Evolutionary conservation across 2,113 vertebrate genomes (phyloP).

Genomic region (Ochotona curzoniae): DNA sequence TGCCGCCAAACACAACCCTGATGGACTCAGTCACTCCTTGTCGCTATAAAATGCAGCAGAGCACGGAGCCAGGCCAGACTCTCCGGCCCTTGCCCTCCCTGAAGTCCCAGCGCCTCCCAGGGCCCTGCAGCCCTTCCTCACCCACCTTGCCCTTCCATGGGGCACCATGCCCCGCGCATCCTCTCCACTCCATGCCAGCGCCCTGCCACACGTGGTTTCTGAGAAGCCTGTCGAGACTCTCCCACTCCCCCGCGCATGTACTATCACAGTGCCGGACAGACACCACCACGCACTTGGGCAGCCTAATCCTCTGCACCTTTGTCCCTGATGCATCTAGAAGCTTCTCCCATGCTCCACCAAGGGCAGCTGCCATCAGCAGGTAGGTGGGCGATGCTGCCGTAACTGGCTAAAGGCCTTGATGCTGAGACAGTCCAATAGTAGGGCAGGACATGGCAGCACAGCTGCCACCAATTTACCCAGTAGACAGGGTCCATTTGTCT

Average conservation of each 20-base stretch:
- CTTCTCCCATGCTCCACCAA: background rate
- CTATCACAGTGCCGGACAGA: too few species aligned
- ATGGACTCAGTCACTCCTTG: background rate
- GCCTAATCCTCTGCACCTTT: rapidly evolving
- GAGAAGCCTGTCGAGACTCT: too few species aligned
- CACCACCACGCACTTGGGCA: too few species aligned
- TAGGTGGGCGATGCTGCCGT: background rate
- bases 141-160: too few species aligned
- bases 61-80: too few species aligned
- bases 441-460: too few species aligned
- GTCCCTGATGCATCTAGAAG: background rate
- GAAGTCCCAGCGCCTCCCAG: background rate
- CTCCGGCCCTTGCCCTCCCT: background rate
- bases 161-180: too few species aligned
- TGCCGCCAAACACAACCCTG: rapidly evolving
- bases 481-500: too few species aligned
- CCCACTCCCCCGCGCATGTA: too few species aligned
- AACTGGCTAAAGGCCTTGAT: too few species aligned
- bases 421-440: background rate
- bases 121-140: background rate
- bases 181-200: background rate
- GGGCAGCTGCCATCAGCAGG: background rate
- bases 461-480: too few species aligned
- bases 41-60: background rate
- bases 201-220: background rate